Conservation (phyloP, 2,797 vertebrate species). For the Rhyacichthys aspro region DNA sequence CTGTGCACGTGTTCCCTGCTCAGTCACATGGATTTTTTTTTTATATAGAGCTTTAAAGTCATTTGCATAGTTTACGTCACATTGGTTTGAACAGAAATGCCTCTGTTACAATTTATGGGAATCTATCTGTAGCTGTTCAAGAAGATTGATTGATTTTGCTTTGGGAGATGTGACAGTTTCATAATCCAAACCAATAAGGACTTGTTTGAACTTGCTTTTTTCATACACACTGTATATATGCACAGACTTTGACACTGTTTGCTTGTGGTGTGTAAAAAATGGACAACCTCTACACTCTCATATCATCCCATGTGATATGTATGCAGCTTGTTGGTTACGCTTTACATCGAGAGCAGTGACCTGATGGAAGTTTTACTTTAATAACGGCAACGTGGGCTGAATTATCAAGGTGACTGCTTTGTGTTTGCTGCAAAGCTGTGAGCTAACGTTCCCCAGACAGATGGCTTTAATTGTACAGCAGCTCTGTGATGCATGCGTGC, state of each 20-base stretch:
- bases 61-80: conserved; percentile 17
- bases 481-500: conserved; percentile 46
- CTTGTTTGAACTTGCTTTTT: not conserved
- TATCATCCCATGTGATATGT: conserved; percentile 16
- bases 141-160: not conserved
- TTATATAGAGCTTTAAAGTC: conserved; percentile 7
- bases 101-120: not conserved
- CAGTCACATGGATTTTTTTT: conserved; percentile 19
- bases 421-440: conserved; percentile 25
- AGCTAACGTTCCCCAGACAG: conserved; percentile 36
- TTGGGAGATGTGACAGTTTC: not conserved
- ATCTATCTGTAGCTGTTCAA: not conserved
- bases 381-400: not conserved
- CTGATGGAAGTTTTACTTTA: not conserved
- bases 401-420: conserved; percentile 13
- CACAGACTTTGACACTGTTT: conserved; percentile 22
- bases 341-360: not conserved
- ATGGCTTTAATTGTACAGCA: conserved; percentile 66
- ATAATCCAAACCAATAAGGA: conserved; percentile 1
- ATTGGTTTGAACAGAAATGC: not conserved
- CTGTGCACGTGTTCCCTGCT: conserved; percentile 12
- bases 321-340: too few relatives aligned
- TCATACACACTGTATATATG: conserved; percentile 1
- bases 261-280: conserved; percentile 22
- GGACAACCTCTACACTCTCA: not conserved